phyloP scores from a whole-genome alignment of 2,113 vertebrate species.

The Dipodomys stephensi region DNA sequence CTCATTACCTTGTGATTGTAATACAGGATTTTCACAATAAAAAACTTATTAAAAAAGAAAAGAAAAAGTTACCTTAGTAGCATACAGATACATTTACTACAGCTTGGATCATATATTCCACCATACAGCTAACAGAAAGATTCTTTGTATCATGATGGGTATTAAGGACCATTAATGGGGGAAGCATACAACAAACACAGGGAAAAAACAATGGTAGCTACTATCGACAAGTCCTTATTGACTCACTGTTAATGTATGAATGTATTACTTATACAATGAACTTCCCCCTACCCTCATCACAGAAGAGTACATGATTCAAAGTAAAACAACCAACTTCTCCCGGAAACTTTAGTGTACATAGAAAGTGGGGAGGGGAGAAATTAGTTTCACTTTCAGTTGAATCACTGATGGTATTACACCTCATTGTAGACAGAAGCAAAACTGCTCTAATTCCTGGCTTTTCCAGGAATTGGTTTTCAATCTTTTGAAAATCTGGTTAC shows the following conservation, averaged over 20 bases:
- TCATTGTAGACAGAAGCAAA: background rate
- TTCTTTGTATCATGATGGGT: background rate
- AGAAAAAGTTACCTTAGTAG: too few species aligned
- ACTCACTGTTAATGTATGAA: background rate
- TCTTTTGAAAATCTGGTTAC: background rate
- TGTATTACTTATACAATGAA: background rate
- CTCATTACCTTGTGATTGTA: too few species aligned
- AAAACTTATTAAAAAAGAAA: too few species aligned
- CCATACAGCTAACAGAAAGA: background rate
- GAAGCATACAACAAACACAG: background rate
- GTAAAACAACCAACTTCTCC: too few species aligned
- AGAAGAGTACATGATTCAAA: background rate
- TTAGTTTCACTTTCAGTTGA: background rate
- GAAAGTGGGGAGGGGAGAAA: too few species aligned
- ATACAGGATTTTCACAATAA: too few species aligned
- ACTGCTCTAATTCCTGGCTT: background rate
- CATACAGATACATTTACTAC: background rate
- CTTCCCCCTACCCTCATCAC: background rate
- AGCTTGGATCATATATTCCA: background rate
- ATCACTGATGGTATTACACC: background rate
- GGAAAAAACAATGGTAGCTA: background rate
- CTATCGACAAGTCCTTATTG: background rate
- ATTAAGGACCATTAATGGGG: background rate
- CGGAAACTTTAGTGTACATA: background rate
- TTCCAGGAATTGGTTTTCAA: background rate